Evolutionary conservation across 2,113 vertebrate genomes (phyloP).

Genomic region (Rhinolophus ferrumequinum): DNA sequence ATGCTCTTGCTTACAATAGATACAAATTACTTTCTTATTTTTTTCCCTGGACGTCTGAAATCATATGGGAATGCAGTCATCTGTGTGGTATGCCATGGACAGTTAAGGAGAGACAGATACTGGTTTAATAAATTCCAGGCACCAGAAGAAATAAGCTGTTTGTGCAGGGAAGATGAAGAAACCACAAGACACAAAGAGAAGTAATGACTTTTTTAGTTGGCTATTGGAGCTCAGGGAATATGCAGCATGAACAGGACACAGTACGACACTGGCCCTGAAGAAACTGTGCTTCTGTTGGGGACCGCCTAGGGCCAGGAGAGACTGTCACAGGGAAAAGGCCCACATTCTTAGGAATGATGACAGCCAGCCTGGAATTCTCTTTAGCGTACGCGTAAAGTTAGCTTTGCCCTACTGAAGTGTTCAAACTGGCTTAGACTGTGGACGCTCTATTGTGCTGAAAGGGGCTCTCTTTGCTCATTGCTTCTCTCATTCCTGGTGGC

Average conservation of each 20-base stretch:
- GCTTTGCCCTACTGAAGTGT: neutral
- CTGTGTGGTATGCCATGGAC: neutral
- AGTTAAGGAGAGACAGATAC: neutral
- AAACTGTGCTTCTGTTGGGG: neutral
- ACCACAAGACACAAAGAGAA: neutral
- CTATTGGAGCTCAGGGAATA: neutral
- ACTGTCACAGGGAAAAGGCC: neutral
- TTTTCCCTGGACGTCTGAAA: neutral
- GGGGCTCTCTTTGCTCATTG: neutral
- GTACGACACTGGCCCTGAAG: neutral
- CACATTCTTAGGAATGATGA: neutral
- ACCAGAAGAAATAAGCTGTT: neutral
- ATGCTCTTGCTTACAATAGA: neutral
- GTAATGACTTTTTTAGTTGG: neutral
- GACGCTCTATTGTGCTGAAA: neutral
- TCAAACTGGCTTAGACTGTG: accelerated
- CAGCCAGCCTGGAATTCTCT: neutral
- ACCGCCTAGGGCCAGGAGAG: neutral
- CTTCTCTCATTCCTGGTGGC: neutral
- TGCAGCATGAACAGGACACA: neutral
- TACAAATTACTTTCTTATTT: neutral
- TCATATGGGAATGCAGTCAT: neutral
- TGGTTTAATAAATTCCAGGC: neutral
- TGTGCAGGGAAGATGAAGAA: neutral
- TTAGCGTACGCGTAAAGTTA: accelerated